Conservation (phyloP, 2,113 vertebrate species). For the Rhinogobius similis region DNA sequence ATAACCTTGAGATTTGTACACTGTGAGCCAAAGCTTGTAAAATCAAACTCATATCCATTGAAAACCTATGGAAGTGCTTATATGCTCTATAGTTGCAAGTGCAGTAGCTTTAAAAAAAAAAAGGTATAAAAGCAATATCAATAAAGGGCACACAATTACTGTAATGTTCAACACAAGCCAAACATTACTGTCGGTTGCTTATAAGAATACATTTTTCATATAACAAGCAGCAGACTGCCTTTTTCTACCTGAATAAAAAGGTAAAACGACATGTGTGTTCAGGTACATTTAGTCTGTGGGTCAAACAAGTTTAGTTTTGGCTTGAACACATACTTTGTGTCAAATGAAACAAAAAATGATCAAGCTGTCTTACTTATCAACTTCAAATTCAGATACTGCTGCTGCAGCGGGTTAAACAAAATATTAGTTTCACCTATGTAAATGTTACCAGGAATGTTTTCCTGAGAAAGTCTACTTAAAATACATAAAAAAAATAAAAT, state of each 20-base stretch:
- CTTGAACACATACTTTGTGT: not conserved
- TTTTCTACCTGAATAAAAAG: constrained; percentile 28
- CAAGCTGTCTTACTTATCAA: too few relatives aligned
- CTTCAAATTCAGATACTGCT: too few relatives aligned
- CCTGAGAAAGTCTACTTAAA: not conserved
- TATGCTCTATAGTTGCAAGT: constrained; percentile 31
- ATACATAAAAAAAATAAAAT: too few relatives aligned
- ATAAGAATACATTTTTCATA: constrained; percentile 27
- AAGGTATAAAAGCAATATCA: constrained; percentile 32
- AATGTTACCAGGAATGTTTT: not conserved
- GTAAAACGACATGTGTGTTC: constrained; percentile 15
- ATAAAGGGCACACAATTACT: constrained; percentile 19
- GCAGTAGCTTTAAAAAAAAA: constrained; percentile 20
- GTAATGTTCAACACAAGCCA: constrained; percentile 10
- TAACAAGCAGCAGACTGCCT: constrained; percentile 25
- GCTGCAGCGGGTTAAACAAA: too few relatives aligned
- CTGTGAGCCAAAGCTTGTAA: constrained; percentile 24
- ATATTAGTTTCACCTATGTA: not conserved
- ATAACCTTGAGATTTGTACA: constrained; percentile 49
- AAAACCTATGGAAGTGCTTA: constrained; percentile 25
- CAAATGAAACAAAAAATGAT: not conserved
- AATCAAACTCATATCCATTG: constrained; percentile 25
- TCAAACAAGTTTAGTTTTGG: not conserved
- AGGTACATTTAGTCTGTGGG: constrained; percentile 14
- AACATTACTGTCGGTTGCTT: constrained; percentile 17